A percentile compares a stretch with the other conserved stretches of the same genome.
Evolutionary conservation across 2,797 vertebrate genomes (phyloP).

Genomic region (Sebastes reedi): DNA sequence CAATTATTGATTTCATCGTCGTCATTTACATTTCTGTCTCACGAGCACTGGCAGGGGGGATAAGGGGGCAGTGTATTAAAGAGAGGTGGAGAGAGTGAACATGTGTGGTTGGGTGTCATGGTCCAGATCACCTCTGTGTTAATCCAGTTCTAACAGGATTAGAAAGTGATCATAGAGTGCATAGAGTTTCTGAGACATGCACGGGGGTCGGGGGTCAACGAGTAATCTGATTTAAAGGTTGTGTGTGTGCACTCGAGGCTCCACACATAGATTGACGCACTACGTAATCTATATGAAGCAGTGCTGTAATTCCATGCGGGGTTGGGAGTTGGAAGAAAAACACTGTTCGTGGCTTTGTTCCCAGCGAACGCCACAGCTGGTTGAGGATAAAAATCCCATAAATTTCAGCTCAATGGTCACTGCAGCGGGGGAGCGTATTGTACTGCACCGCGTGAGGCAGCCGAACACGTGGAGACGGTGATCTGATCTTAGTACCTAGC

Average conservation of each 20-base stretch:
- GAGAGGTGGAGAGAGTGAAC: background rate
- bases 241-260: background rate
- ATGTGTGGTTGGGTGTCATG: constrained; percentile 27
- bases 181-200: constrained; percentile 33
- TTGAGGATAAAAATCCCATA: constrained; percentile 27
- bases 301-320: constrained; percentile 1
- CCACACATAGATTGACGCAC: background rate
- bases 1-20: constrained; percentile 31
- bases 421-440: constrained; percentile 10
- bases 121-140: constrained; percentile 48
- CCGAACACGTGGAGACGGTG: constrained; percentile 25
- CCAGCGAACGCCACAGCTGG: constrained; percentile 32
- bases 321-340: constrained; percentile 31
- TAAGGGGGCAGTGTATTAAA: background rate
- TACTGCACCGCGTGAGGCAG: constrained; percentile 19
- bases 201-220: constrained; percentile 35
- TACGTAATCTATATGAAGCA: constrained; percentile 23
- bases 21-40: constrained; percentile 33
- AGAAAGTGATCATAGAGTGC: constrained; percentile 60
- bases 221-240: constrained; percentile 55
- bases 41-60: background rate
- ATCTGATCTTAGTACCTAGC: background rate
- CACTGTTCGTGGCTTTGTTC: constrained; percentile 4
- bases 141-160: constrained; percentile 69
- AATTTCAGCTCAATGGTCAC: constrained; percentile 39